Conservation (phyloP, 2,113 vertebrate genomes). For the Guaruba guarouba region DNA sequence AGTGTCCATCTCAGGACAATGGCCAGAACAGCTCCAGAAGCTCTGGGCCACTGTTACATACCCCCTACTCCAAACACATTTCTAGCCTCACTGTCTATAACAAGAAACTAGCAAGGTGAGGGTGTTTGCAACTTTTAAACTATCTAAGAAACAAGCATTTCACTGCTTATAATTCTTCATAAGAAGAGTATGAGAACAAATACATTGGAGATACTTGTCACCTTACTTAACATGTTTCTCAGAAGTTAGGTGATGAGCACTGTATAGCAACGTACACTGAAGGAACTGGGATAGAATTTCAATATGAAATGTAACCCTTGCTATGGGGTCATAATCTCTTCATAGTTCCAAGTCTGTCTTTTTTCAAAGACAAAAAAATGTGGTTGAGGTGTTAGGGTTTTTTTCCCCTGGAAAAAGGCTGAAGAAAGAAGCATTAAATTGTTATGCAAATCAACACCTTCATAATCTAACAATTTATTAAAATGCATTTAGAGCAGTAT, state of each 20-base stretch:
- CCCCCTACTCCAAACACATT: background rate
- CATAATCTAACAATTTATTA: background rate
- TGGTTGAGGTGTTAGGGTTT: background rate
- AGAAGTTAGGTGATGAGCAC: background rate
- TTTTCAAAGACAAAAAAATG: background rate
- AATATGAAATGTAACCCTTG: background rate
- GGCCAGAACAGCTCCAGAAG: background rate
- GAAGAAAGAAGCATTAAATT: background rate
- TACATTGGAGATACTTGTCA: background rate
- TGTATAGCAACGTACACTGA: background rate
- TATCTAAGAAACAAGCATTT: background rate
- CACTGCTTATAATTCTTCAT: background rate
- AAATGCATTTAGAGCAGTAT: background rate
- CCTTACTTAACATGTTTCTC: background rate
- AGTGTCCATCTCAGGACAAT: accelerated
- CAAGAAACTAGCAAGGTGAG: background rate
- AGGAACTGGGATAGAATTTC: background rate
- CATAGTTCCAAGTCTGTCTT: background rate
- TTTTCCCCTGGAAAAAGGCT: background rate
- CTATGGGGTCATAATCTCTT: background rate
- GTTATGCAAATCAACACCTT: background rate
- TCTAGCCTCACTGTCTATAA: background rate
- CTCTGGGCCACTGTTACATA: background rate
- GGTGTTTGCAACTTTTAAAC: background rate
- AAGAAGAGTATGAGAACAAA: background rate